These are phyloP conservation scores for Macrobrachium nipponense DNA, from an alignment of 1,140 invertebrate genomes.

Conservation along the genomic window DNA sequence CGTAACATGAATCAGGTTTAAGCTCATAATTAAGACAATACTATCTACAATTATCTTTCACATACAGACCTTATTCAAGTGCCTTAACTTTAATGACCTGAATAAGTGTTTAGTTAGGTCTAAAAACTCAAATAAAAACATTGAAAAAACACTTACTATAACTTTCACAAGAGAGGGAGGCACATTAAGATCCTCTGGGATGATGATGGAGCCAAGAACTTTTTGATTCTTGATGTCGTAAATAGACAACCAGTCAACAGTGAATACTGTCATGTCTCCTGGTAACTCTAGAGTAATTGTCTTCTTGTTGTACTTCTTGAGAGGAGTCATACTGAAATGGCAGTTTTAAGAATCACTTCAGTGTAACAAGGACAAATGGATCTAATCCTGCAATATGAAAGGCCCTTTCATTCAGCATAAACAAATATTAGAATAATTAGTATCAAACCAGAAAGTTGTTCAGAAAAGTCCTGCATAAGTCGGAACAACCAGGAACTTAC, in stretches of 20 bases:
- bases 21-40: no score
- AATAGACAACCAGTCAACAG: conserved; percentile 87
- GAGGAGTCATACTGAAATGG: conserved; percentile 76
- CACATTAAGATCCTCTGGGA: conserved; percentile 85
- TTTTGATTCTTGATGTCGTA: conserved; percentile 80
- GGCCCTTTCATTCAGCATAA: no score
- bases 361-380: no score
- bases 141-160: conserved; percentile 65
- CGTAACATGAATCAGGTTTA: no score
- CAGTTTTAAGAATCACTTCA: background rate
- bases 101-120: conserved; percentile 6
- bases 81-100: no score
- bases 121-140: background rate
- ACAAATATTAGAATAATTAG: no score
- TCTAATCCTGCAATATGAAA: no score
- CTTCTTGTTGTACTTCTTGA: conserved; percentile 79
- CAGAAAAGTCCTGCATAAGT: no score
- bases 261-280: conserved; percentile 84
- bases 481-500: conserved; percentile 74
- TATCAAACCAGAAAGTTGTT: no score
- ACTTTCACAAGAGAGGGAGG: conserved; percentile 83
- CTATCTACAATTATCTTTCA: no score
- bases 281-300: conserved; percentile 83
- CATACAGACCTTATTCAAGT: no score
- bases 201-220: conserved; percentile 82